These are phyloP conservation scores for Argopecten irradians DNA, from an alignment of 1,140 invertebrate genomes.

Conservation along the genomic window DNA sequence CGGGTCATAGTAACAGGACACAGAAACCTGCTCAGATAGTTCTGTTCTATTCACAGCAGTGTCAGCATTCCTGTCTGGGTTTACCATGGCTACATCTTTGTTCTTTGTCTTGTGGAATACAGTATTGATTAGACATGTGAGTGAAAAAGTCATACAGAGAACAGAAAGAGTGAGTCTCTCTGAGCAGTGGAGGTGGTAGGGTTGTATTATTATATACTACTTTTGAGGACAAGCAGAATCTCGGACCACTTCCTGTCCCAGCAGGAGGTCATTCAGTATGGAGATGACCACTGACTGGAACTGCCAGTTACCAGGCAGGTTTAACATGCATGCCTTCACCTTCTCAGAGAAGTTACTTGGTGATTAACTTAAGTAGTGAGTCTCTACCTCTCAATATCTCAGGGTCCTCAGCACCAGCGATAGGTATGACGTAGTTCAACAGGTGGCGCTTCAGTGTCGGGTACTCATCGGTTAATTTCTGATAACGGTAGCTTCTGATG, in stretches of 20 bases:
- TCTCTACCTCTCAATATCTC: conserved; percentile 67
- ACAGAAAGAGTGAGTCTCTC: conserved; percentile 56
- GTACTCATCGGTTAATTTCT: conserved; percentile 68
- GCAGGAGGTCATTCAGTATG: conserved; percentile 62
- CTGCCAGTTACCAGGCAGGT: conserved; percentile 63
- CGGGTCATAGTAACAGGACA: conserved; percentile 59
- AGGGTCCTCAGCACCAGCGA: conserved; percentile 67
- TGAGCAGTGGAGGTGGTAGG: conserved; percentile 61
- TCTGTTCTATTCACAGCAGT: conserved; percentile 45
- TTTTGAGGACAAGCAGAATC: conserved; percentile 62
- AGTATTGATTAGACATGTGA: conserved; percentile 62
- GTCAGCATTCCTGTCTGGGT: conserved; percentile 27
- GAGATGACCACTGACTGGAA: conserved; percentile 63
- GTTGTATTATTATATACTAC: too few relatives aligned
- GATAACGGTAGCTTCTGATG: conserved; percentile 72
- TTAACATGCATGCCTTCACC: conserved; percentile 70
- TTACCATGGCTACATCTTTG: not conserved
- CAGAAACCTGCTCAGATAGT: conserved; percentile 56
- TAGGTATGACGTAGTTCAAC: conserved; percentile 68
- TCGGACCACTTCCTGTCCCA: conserved; percentile 63
- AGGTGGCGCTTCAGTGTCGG: conserved; percentile 69
- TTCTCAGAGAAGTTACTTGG: conserved; percentile 65
- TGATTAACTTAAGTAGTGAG: conserved; percentile 72
- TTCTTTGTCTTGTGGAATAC: conserved; percentile 34
- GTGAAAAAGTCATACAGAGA: conserved; percentile 67